phyloP scores from a whole-genome alignment of 1,140 invertebrate species.

The Anadara kagoshimensis region DNA sequence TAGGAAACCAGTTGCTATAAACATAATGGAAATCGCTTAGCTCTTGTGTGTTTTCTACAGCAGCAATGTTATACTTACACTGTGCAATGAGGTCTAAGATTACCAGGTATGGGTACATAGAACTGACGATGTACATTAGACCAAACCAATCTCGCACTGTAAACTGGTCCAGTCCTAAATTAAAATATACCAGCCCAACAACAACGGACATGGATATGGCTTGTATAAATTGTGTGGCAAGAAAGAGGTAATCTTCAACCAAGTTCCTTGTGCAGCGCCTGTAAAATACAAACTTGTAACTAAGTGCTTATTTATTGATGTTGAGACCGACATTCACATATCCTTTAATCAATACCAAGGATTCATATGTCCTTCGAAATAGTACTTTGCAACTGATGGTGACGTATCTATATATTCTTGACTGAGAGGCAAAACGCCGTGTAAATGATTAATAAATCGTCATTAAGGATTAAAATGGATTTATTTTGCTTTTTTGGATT shows the following conservation, averaged over 20 bases:
- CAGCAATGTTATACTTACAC: too few relatives aligned
- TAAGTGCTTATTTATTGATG: neutral
- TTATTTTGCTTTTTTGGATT: too few relatives aligned
- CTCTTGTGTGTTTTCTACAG: too few relatives aligned
- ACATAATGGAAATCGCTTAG: too few relatives aligned
- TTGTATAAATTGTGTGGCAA: conserved; percentile 58
- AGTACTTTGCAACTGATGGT: too few relatives aligned
- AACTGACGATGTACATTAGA: conserved; percentile 61
- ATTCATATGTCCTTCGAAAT: too few relatives aligned
- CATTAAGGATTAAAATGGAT: too few relatives aligned
- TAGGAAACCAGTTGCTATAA: too few relatives aligned
- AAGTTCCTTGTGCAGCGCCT: conserved; percentile 58
- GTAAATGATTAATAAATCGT: too few relatives aligned
- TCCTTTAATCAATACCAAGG: too few relatives aligned
- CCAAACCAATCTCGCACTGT: conserved; percentile 63
- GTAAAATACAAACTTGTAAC: conserved; percentile 1
- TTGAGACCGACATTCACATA: neutral
- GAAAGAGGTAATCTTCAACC: conserved; percentile 58
- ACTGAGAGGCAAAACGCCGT: too few relatives aligned
- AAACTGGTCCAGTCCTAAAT: conserved; percentile 52
- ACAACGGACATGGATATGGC: conserved; percentile 65
- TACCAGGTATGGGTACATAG: conserved; percentile 66
- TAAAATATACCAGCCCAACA: conserved; percentile 61
- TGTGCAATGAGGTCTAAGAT: conserved; percentile 63
- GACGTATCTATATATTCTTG: too few relatives aligned